Conservation (phyloP, 2,888 invertebrate species). For the Drosophila recens region DNA sequence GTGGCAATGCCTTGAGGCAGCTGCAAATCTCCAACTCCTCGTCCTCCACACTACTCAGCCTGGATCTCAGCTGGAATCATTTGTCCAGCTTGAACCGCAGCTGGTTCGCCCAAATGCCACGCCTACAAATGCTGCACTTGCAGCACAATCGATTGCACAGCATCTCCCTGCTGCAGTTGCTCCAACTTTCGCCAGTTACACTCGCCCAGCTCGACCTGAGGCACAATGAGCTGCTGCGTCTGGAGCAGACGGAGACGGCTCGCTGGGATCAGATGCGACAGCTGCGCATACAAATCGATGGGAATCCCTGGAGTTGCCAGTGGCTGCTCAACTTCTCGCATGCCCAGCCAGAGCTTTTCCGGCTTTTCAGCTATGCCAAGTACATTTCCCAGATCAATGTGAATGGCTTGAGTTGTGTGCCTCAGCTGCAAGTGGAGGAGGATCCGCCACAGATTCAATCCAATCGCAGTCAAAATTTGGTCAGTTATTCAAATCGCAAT, state of each 20-base stretch:
- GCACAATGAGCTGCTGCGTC: conserved; percentile 58
- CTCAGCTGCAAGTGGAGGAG: conserved; percentile 49
- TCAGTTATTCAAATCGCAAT: conserved; percentile 5
- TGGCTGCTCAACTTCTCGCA: conserved; percentile 83
- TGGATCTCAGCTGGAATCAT: conserved; percentile 81
- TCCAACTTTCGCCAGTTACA: conserved; percentile 37
- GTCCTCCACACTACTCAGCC: conserved; percentile 45
- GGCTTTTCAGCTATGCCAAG: conserved; percentile 82
- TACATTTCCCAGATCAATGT: conserved; percentile 84
- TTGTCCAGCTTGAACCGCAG: conserved; percentile 60
- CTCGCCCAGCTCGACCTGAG: conserved; percentile 66
- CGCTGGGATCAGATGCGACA: conserved; percentile 38
- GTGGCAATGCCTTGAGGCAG: conserved; percentile 71
- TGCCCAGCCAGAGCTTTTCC: conserved; percentile 80
- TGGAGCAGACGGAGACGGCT: conserved; percentile 47
- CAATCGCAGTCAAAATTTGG: conserved; percentile 12
- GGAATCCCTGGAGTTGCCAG: conserved; percentile 84
- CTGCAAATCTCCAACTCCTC: conserved; percentile 20
- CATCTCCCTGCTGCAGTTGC: conserved; percentile 58
- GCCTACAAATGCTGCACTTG: conserved; percentile 63
- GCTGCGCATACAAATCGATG: conserved; percentile 76
- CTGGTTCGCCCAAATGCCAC: conserved; percentile 67
- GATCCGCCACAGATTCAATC: background rate
- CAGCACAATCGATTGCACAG: conserved; percentile 67
- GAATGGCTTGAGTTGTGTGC: conserved; percentile 82